phyloP scores from a whole-genome alignment of 2,113 vertebrate species.

The Sardina pilchardus region DNA sequence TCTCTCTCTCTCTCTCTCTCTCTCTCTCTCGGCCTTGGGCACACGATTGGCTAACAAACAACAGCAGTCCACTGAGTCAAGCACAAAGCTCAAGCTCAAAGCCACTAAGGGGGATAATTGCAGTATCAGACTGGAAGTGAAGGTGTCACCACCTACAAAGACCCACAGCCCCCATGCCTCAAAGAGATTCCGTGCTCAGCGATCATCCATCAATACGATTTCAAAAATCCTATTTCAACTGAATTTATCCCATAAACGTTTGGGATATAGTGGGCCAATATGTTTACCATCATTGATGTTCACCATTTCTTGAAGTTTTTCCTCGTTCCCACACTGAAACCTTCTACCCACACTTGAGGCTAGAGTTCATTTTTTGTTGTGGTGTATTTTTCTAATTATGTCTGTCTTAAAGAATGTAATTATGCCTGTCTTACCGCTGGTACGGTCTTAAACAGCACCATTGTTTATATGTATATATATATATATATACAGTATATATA shows the following conservation, averaged over 20 bases:
- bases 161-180: background rate
- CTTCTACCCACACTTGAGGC: background rate
- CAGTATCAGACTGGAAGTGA: conserved; percentile 24
- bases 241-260: background rate
- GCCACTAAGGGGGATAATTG: conserved; percentile 41
- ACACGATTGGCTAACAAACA: conserved; percentile 47
- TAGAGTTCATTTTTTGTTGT: background rate
- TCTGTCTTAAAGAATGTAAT: no score
- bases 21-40: conserved; percentile 36
- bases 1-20: conserved; percentile 40
- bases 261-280: background rate
- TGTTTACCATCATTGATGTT: background rate
- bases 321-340: background rate
- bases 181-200: background rate
- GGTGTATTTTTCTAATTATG: background rate
- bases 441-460: background rate
- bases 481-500: no score
- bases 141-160: conserved; percentile 17
- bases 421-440: background rate
- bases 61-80: conserved; percentile 37
- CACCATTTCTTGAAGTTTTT: background rate
- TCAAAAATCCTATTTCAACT: conserved; percentile 15
- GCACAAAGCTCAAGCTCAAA: conserved; percentile 49
- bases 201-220: background rate
- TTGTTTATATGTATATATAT: no score